Percentiles rank a stretch among this genome's conserved stretches.
These are phyloP conservation scores for Ceratotherium simum DNA, from an alignment of 2,113 vertebrate species.

Conservation along the genomic window DNA sequence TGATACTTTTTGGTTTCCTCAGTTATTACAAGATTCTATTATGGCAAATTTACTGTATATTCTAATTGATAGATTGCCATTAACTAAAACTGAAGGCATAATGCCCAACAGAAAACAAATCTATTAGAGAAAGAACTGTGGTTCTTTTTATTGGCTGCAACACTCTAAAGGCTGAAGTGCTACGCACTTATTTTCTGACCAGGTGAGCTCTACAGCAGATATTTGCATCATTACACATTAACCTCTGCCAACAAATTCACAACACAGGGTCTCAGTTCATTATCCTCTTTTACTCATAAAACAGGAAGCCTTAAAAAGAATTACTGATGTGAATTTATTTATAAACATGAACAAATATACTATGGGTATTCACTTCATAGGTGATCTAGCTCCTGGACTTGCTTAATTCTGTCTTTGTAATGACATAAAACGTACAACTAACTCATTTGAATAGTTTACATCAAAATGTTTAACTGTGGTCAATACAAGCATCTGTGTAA, in stretches of 20 bases:
- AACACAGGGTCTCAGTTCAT: slow-evolving; percentile 36
- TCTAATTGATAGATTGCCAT: slow-evolving; percentile 60
- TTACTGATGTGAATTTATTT: slow-evolving; percentile 10
- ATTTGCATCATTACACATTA: slow-evolving; percentile 84
- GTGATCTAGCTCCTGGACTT: neutral
- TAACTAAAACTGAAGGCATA: slow-evolving; percentile 55
- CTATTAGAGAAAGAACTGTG: neutral
- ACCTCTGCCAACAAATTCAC: slow-evolving; percentile 51
- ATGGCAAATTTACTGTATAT: neutral
- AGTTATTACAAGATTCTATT: neutral
- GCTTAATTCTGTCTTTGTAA: slow-evolving; percentile 31
- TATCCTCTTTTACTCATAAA: slow-evolving; percentile 67
- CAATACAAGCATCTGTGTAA: slow-evolving; percentile 88
- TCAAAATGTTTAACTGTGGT: slow-evolving; percentile 62
- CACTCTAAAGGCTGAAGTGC: slow-evolving; percentile 77
- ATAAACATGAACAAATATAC: slow-evolving; percentile 54
- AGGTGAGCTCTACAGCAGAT: slow-evolving; percentile 86
- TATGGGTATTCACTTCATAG: slow-evolving; percentile 30
- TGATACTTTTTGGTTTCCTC: slow-evolving; percentile 25
- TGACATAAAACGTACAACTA: slow-evolving; percentile 30
- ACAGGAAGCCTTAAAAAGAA: slow-evolving; percentile 74
- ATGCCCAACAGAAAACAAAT: slow-evolving; percentile 65
- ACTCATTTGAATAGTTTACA: neutral
- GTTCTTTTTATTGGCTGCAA: slow-evolving; percentile 30
- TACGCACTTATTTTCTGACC: slow-evolving; percentile 86